Conservation (phyloP, 37 sponge, comb jelly and placozoan species). For the Agelas oroides region DNA sequence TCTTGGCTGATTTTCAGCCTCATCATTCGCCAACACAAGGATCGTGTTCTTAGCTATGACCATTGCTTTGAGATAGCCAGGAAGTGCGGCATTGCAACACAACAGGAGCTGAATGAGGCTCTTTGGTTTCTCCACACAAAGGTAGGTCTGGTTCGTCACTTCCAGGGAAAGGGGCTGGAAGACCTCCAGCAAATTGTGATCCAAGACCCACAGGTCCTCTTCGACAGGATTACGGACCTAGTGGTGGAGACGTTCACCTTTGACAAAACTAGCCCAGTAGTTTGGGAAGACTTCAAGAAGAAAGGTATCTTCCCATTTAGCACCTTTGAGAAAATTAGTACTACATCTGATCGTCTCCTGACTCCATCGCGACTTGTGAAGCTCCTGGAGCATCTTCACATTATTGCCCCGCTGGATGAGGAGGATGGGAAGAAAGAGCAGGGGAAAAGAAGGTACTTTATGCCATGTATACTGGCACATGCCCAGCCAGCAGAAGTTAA, state of each 20-base stretch:
- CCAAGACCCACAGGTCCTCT: neutral
- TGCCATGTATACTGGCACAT: slow-evolving; percentile 15
- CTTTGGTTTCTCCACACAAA: neutral
- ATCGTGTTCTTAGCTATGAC: neutral
- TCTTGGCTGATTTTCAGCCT: neutral
- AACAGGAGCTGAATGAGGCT: neutral
- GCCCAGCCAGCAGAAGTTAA: neutral
- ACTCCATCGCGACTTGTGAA: too few species aligned
- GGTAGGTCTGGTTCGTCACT: neutral
- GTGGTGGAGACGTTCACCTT: neutral
- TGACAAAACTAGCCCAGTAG: neutral
- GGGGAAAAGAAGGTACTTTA: too few species aligned
- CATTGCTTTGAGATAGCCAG: neutral
- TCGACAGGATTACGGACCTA: neutral
- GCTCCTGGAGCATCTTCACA: too few species aligned
- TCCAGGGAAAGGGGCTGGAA: neutral
- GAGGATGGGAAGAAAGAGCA: neutral
- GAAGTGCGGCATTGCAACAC: neutral
- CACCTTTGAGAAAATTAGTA: neutral
- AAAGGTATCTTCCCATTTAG: neutral
- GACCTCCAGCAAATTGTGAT: neutral
- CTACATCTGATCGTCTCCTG: too few species aligned
- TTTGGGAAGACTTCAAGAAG: neutral
- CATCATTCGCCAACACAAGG: neutral
- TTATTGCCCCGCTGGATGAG: neutral